Evolutionary conservation across 2,113 vertebrate species (phyloP).

Genomic region (Odontophorus gujanensis): DNA sequence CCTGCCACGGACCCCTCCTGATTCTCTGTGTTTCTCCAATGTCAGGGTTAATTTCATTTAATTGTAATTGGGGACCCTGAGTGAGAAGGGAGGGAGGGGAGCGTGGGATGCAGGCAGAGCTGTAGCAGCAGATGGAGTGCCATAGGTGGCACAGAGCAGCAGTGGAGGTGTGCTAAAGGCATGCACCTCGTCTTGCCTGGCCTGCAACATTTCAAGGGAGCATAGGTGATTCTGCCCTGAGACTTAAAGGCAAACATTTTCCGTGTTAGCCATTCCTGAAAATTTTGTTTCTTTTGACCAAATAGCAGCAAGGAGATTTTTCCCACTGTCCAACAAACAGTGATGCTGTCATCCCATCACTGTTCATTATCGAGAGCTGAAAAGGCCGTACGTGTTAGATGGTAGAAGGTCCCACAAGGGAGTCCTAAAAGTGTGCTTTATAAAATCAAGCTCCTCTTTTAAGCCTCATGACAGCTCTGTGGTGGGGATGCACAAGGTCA

Average conservation of each 20-base stretch:
- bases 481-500: neutral
- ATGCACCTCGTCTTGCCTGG: neutral
- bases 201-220: neutral
- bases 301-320: neutral
- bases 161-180: neutral
- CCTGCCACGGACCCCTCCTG: rapidly evolving
- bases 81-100: neutral
- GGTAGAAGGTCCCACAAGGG: neutral
- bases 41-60: neutral
- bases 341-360: neutral
- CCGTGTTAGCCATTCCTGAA: neutral
- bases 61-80: neutral
- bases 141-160: neutral
- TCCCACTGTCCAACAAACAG: neutral
- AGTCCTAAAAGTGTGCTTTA: neutral
- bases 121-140: neutral
- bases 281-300: neutral
- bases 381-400: neutral
- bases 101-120: neutral
- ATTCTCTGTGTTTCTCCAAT: neutral
- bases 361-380: neutral
- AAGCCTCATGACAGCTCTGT: rapidly evolving
- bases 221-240: neutral
- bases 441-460: neutral
- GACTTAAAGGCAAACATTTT: neutral